Base-by-base conservation (phyloP, 2,113 vertebrate species). In the Brachyhypopomus gauderio region DNA sequence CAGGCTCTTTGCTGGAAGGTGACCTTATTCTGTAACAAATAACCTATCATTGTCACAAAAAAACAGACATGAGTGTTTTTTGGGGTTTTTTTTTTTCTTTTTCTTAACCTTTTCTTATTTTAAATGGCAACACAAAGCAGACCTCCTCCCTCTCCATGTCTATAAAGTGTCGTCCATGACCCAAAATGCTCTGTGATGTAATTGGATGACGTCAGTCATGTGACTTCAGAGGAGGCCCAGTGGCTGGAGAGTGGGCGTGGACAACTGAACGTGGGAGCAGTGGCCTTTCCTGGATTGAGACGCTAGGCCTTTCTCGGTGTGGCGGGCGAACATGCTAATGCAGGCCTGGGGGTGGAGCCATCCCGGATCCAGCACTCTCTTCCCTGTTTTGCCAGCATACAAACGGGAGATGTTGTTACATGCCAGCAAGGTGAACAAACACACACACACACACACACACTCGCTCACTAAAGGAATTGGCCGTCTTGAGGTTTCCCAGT, bases 201-300 rank as follows among this genome's bases (percentile, higher is more conserved):
- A 62, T 48, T 23, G 34, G 20, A 27, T 11, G 55, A 45, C 30
- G 17, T 11, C n/a, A 36, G 62, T 83, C 63, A 70, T 58, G 66
- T 30, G 55, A 27, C 25, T 60, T 16, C 30, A 41, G 59, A 36
- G 23, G 66, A 70, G 4, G 25, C 16, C 55, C 60, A 14, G 9
- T 34, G 30, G 41, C 38, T 30, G 4, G 55, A 69, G 81, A 62
- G 83, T 36, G 76, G 72, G 85, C 75, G 91, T 89, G 45, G 12
- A 7, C 45, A 12, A 52, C 11, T 52, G 45, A 11, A 14, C 12
- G 41, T 45, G 41, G 41, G 41, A 11, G 41, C 41, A 11, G 93
- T 66, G 92, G 93, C 91, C 90, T 86, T 89, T 91, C 90, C 92
- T 89, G 90, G 91, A 94, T 94, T 90, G 91, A 93, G 93, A 90